These are phyloP conservation scores for Epicauta chinensis DNA, from an alignment of 1,140 invertebrate species.

Conservation along the genomic window DNA sequence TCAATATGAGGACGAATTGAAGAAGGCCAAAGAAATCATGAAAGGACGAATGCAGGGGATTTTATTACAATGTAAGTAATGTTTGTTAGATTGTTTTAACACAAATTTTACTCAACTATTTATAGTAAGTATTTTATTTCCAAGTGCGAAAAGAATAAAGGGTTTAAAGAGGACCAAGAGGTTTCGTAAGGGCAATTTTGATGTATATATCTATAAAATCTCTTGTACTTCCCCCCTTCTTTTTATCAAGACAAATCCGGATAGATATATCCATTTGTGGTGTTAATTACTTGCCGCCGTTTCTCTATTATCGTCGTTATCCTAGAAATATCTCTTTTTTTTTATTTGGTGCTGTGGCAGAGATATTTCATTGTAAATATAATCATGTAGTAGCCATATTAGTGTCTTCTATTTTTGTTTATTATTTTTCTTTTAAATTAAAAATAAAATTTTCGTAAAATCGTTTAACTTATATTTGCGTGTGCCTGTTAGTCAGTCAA, in stretches of 20 bases:
- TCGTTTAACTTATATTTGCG: slow-evolving; percentile 39
- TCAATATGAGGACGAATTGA: slow-evolving; percentile 78
- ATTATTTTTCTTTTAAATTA: slow-evolving; percentile 26
- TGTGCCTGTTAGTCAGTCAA: slow-evolving; percentile 81
- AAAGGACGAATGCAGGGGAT: slow-evolving; percentile 75
- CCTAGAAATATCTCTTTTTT: too few species aligned
- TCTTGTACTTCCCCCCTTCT: too few species aligned
- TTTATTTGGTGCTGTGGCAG: too few species aligned
- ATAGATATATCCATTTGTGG: too few species aligned
- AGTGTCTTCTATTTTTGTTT: slow-evolving; percentile 6
- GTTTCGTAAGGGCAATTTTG: too few species aligned
- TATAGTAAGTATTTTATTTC: slow-evolving; percentile 18
- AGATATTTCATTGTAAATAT: too few species aligned
- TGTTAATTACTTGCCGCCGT: too few species aligned
- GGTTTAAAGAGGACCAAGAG: too few species aligned
- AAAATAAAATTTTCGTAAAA: slow-evolving; percentile 6
- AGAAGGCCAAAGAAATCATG: slow-evolving; percentile 70
- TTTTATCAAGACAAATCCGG: too few species aligned
- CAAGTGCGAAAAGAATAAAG: too few species aligned
- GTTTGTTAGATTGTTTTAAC: neutral
- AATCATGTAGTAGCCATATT: neutral
- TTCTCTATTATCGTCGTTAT: too few species aligned
- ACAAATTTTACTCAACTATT: slow-evolving; percentile 4
- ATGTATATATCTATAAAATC: too few species aligned
- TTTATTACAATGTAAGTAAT: slow-evolving; percentile 76